Conservation (phyloP, 2,888 invertebrate species). For the Drosophila prolongata region DNA sequence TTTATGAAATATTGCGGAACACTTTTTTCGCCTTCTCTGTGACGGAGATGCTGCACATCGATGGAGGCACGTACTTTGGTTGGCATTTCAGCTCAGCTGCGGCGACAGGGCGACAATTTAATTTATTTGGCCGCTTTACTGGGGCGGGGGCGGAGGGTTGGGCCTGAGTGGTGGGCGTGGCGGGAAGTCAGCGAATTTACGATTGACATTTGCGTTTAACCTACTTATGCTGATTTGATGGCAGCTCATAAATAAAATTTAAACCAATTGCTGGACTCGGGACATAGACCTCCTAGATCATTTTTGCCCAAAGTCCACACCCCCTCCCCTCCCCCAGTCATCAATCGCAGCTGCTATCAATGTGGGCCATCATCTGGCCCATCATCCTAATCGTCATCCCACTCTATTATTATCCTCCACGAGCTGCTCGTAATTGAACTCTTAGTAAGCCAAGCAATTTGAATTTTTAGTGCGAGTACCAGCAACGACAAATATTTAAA, state of each 20-base stretch:
- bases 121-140: constrained; percentile 75
- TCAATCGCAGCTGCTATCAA: constrained; percentile 79
- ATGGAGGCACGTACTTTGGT: constrained; percentile 70
- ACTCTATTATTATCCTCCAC: constrained; percentile 37
- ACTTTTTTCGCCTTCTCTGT: constrained; percentile 39
- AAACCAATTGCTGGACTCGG: constrained; percentile 74
- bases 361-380: constrained; percentile 60
- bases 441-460: constrained; percentile 76
- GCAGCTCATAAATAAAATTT: constrained; percentile 82
- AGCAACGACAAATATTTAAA: constrained; percentile 68
- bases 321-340: constrained; percentile 42
- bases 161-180: constrained; percentile 25
- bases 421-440: constrained; percentile 67
- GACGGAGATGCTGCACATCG: constrained; percentile 39
- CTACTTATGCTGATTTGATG: constrained; percentile 83
- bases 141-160: background rate
- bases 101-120: constrained; percentile 71
- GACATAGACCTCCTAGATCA: constrained; percentile 37
- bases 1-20: constrained; percentile 71
- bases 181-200: constrained; percentile 76
- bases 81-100: constrained; percentile 77
- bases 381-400: constrained; percentile 35
- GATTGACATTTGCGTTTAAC: constrained; percentile 83
- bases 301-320: too few relatives aligned
- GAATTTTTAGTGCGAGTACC: constrained; percentile 58